Evolutionary conservation across 2,797 vertebrate genomes (phyloP), one percentile per base, ranked within the genome.

Genomic region (Crenuchus spilurus): DNA sequence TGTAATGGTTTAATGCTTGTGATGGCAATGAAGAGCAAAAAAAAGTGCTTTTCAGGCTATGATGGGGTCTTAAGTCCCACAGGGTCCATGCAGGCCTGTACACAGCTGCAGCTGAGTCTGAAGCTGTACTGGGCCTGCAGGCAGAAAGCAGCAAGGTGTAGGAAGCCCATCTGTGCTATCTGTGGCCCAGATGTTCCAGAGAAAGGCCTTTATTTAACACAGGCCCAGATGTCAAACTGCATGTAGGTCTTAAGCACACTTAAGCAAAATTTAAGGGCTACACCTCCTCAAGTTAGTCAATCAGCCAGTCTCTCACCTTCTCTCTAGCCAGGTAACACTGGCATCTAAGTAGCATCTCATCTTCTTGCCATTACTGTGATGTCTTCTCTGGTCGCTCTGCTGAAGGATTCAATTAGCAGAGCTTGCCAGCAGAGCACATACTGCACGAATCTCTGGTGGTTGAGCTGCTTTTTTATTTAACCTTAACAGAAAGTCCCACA

Each of bases 351-450:
- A 30, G 52, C 20, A 44, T 70, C 58, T 33, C 61, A 74, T 80
- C 61, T 66, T 67, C 11, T 33, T 62, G 49, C 55, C 39, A 61
- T 70, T 63, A 2, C 35, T 42, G 46, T 42, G 18, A 54, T 37
- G 37, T 58, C 35, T 20, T 39, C 58, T 20, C 69, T 65, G 41
- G 22, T 20, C 8, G 65, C 62, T 70, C 62, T 52, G 65, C 42
- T 62, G 39, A 71, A 63, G 9, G 64, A 74, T 67, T 73, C 41
- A 46, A 80, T 80, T 77, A 71, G 61, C 62, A 10, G 44, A 61
- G 61, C 54, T 3, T 74, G 13, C 16, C 62, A 61, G 51, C 9
- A 48, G 33, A 74, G 52, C 0, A n/a, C 14, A 48, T 37, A 16
- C 62, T 28, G 54, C 39, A 28, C 2, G 9, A 63, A 44, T n/a